phyloP scores from a whole-genome alignment of 2,888 invertebrate genomes.

The Trissolcus brochymenae region DNA sequence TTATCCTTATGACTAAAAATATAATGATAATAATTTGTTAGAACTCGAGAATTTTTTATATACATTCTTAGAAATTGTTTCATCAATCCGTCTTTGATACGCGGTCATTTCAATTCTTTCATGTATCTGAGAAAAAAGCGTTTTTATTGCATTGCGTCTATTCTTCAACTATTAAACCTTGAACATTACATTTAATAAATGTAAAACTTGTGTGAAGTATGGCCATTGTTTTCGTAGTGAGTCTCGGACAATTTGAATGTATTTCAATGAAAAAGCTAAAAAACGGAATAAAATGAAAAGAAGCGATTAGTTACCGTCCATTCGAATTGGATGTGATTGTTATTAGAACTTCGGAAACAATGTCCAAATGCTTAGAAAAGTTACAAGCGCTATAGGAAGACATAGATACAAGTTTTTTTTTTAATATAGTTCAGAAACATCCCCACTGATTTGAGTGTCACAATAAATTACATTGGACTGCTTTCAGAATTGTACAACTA shows the following conservation, averaged over 20 bases:
- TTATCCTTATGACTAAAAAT: no score
- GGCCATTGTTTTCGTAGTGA: slow-evolving; percentile 42
- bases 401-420: slow-evolving; percentile 42
- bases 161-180: slow-evolving; percentile 31
- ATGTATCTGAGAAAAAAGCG: slow-evolving; percentile 39
- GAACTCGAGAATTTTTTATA: not conserved
- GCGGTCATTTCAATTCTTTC: slow-evolving; percentile 15
- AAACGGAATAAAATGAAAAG: not conserved
- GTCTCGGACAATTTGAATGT: slow-evolving; percentile 9
- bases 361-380: slow-evolving; percentile 38
- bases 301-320: slow-evolving; percentile 5
- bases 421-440: slow-evolving; percentile 41
- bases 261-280: not conserved
- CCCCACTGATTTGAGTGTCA: slow-evolving; percentile 26
- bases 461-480: slow-evolving; percentile 39
- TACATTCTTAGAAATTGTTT: not conserved
- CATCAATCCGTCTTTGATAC: no score
- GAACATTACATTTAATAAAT: slow-evolving; percentile 43
- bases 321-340: slow-evolving; percentile 11
- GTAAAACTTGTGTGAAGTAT: slow-evolving; percentile 52
- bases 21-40: no score
- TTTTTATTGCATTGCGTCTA: slow-evolving; percentile 47
- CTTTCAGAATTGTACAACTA: slow-evolving; percentile 12
- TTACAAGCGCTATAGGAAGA: slow-evolving; percentile 52
- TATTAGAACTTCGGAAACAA: slow-evolving; percentile 42